Base-by-base conservation (phyloP, 2,888 invertebrate species). In the Penaeus monodon region DNA sequence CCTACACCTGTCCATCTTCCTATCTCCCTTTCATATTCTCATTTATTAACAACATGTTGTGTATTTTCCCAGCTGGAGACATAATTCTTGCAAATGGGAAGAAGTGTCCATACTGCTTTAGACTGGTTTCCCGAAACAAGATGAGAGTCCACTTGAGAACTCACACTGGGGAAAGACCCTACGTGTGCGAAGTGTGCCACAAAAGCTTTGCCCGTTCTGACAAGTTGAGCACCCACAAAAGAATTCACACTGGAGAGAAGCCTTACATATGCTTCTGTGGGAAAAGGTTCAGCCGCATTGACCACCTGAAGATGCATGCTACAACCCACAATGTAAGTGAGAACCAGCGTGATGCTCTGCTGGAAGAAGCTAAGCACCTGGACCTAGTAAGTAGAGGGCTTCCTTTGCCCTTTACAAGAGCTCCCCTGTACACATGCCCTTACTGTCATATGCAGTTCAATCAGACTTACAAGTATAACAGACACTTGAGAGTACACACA, bases 141-240 rank as follows among this genome's bases (percentile, higher is more conserved):
- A 66, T 65, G 81, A 77, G 77, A 63, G 73, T 73, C 44, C 88
- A 88, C 70, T 49, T 88, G 64, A 76, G 88, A 12, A 88, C 70
- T 33, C 88, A 88, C 82, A 88, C 88, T 20, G 88, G 88, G 49
- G 88, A 88, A 68, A 88, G 82, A 29, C 88, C 88, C 3, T 88
- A 85, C 65, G 68, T 77, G 38, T 88, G 88, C 44, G 82, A 85
- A 7, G 63, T 85, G n/a, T 88, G 88, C 64, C 57, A 88, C 57
- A 88, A 88, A 57, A 44, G 88, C 24, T 88, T 88, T 63, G 49
- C 85, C 49, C 81, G 85, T 7, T 88, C 88, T 3, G 88, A 88
- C 77, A 85, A 85, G 29, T 65, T 88, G 2, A 81, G 38, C 20
- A 70, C 68, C 7, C 88, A 88, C 73, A 73, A 76, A 17, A 63